Percentiles rank a stretch among this genome's conserved stretches.
Evolutionary conservation across 1,140 invertebrate species (phyloP).

Genomic region (Calephelis virginiensis): DNA sequence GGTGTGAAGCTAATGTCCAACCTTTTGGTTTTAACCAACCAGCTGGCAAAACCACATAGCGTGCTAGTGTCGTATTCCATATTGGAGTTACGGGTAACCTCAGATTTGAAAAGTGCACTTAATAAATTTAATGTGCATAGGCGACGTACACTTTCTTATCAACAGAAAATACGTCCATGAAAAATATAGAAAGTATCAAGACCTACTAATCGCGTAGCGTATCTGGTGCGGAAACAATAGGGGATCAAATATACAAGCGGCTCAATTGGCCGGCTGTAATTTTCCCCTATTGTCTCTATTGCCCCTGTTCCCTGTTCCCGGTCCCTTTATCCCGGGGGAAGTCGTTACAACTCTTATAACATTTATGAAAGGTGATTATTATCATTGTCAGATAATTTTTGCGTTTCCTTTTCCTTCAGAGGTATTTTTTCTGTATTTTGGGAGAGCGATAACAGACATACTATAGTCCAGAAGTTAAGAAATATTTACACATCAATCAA

Average conservation of each 20-base stretch:
- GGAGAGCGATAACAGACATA: neutral
- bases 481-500: too few species aligned
- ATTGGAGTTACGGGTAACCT: too few species aligned
- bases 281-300: constrained; percentile 68
- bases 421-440: neutral
- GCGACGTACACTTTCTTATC: too few species aligned
- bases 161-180: too few species aligned
- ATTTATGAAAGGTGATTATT: constrained; percentile 16
- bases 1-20: too few species aligned
- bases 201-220: constrained; percentile 21
- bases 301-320: constrained; percentile 33
- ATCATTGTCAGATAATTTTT: constrained; percentile 6
- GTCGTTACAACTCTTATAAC: constrained; percentile 4
- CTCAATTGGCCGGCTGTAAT: constrained; percentile 73
- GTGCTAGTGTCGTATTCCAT: too few species aligned
- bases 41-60: too few species aligned
- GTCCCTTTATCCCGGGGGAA: constrained; percentile 15
- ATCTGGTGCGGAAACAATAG: constrained; percentile 70
- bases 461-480: too few species aligned
- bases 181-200: constrained; percentile 47
- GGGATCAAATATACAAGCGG: constrained; percentile 57
- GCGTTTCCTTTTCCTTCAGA: neutral
- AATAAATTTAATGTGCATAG: too few species aligned
- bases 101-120: too few species aligned
- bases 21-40: too few species aligned